A percentile compares a stretch with the other conserved stretches of the same genome.
Evolutionary conservation across 2,113 vertebrate genomes (phyloP).

Genomic region (Gorilla gorilla): DNA sequence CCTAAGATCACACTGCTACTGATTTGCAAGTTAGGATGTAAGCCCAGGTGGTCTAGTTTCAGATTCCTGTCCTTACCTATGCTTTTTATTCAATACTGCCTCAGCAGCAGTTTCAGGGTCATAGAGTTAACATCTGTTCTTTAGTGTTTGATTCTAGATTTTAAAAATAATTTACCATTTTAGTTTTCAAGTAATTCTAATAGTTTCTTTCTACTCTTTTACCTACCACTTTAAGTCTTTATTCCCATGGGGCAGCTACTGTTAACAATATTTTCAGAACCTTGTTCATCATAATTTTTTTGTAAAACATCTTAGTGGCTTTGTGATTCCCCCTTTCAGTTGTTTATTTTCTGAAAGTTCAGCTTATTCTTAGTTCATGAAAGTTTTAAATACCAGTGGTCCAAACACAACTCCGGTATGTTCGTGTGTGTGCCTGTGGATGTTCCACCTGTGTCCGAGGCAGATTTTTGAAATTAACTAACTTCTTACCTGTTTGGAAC

Average conservation of each 20-base stretch:
- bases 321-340: not conserved
- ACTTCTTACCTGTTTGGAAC: not conserved
- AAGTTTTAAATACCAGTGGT: not conserved
- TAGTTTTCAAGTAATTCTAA: not conserved
- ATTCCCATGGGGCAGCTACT: not conserved
- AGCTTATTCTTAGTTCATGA: not conserved
- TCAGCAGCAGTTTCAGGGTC: not conserved
- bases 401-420: not conserved
- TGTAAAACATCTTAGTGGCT: not conserved
- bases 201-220: not conserved
- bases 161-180: conserved; percentile 36
- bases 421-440: not conserved
- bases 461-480: not conserved
- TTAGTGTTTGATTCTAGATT: conserved; percentile 47
- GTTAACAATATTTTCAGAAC: not conserved
- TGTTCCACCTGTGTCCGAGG: not conserved
- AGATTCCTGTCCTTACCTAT: not conserved
- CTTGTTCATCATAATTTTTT: not conserved
- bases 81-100: conserved; percentile 23
- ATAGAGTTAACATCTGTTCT: conserved; percentile 37
- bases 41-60: conserved; percentile 55
- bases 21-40: conserved; percentile 32
- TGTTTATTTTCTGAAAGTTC: conserved; percentile 35
- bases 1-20: not conserved
- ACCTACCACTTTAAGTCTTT: not conserved